A percentile compares a stretch with the other conserved stretches of the same genome.
Evolutionary conservation across 2,797 vertebrate species (phyloP).

Genomic region (Arnoldichthys spilopterus): DNA sequence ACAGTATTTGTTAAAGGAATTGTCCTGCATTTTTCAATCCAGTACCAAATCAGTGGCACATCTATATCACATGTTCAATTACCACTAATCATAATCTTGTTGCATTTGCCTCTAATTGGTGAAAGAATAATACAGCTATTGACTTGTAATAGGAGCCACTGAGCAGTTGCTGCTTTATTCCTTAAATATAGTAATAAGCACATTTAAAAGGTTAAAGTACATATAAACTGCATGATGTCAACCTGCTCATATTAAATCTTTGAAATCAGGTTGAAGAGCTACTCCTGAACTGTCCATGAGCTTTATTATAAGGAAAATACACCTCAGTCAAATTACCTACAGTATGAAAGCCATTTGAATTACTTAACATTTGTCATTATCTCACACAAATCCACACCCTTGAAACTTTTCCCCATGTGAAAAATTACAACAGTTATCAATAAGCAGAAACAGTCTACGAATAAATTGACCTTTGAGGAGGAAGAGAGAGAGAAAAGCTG

Average conservation of each 20-base stretch:
- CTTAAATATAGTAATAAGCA: too few relatives aligned
- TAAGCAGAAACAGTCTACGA: not conserved
- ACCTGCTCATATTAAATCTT: not conserved
- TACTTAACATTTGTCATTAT: not conserved
- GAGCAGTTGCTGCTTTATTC: too few relatives aligned
- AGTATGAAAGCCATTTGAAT: not conserved
- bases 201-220: too few relatives aligned
- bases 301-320: not conserved
- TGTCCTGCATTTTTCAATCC: too few relatives aligned
- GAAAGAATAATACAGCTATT: too few relatives aligned
- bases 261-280: not conserved
- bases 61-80: too few relatives aligned
- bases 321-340: not conserved
- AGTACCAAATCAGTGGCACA: too few relatives aligned
- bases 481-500: not conserved
- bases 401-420: too few relatives aligned
- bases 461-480: slow-evolving; percentile 12
- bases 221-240: not conserved
- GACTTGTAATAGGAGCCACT: too few relatives aligned
- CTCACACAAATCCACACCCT: slow-evolving; percentile 11
- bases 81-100: too few relatives aligned
- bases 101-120: too few relatives aligned
- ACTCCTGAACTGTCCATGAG: not conserved
- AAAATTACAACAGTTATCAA: not conserved
- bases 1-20: too few relatives aligned